Base-by-base conservation (phyloP, 2,113 vertebrate genomes). In the Ciconia maguari region DNA sequence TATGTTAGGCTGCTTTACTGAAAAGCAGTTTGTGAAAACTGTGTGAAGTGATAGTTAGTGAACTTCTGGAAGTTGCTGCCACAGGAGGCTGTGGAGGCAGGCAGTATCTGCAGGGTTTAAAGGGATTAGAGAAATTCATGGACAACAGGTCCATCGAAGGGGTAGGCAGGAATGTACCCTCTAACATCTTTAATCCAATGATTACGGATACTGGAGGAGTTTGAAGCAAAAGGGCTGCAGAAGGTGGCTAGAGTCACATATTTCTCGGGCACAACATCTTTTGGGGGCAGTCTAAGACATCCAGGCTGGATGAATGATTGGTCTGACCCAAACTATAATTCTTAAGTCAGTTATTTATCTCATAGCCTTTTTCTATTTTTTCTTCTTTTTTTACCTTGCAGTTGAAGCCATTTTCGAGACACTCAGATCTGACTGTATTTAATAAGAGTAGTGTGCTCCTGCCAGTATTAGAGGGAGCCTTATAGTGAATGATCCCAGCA, bases 101-200 rank as follows among this genome's bases (percentile, higher is more conserved):
- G 75, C 22, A 34, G 55, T 2, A 61, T 25, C 72, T 71, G 83
- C 65, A 85, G 83, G 21, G 68, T 69, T 93, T 87, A 65, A 79
- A 79, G 61, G 69, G 81, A 89, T 91, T 89, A 87, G n/a, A 72
- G 61, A 68, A 75, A 52, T n/a, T 58, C 48, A 36, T 10, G 57
- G 51, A 51, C 77, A 87, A 34, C 22, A 44, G 42, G 44, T 68
- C 65, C 41, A 41, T 49, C 72, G 55, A 41, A 95, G 55, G 29
- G 29, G 52, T 0, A 64, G 70, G 66, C 65, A 93, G 69, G 70
- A 71, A 82, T 2, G 10, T 22, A 60, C 77, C 81, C 44, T 84
- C 69, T 79, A 64, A 85, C 89, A 71, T 38, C 87, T 75, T 68
- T 94, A 93, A 93, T 93, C 81, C 87, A 79, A 36, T 79, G 49